Conservation (phyloP, 2,113 vertebrate genomes). For the Megaceryle torquata region DNA sequence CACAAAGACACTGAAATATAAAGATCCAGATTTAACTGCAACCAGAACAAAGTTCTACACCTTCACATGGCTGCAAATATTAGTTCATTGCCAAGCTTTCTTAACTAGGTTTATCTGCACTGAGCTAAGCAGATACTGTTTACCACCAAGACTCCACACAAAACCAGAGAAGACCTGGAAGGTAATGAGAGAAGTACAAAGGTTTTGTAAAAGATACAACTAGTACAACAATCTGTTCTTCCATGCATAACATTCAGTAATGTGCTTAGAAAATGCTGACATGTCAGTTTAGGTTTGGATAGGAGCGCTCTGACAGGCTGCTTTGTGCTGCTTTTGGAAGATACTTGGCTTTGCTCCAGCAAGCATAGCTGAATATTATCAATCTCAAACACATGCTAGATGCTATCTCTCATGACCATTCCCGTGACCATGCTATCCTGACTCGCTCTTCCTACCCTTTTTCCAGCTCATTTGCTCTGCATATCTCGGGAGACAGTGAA, state of each 20-base stretch:
- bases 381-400: neutral
- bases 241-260: neutral
- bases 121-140: neutral
- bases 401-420: neutral
- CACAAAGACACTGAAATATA: neutral
- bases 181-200: neutral
- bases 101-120: neutral
- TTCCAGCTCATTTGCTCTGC: neutral
- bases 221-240: neutral
- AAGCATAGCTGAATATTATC: neutral
- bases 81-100: neutral
- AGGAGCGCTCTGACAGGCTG: neutral
- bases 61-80: neutral
- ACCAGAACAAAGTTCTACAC: neutral
- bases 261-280: neutral
- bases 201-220: neutral
- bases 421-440: neutral
- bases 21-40: neutral
- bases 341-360: neutral
- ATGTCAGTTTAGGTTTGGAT: neutral
- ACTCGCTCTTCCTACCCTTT: neutral
- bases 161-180: neutral
- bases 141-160: neutral
- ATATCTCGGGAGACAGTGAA: neutral
- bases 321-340: conserved; percentile 12